Evolutionary conservation across 2,888 invertebrate species (phyloP).

Genomic region (Crocallis elinguaria): DNA sequence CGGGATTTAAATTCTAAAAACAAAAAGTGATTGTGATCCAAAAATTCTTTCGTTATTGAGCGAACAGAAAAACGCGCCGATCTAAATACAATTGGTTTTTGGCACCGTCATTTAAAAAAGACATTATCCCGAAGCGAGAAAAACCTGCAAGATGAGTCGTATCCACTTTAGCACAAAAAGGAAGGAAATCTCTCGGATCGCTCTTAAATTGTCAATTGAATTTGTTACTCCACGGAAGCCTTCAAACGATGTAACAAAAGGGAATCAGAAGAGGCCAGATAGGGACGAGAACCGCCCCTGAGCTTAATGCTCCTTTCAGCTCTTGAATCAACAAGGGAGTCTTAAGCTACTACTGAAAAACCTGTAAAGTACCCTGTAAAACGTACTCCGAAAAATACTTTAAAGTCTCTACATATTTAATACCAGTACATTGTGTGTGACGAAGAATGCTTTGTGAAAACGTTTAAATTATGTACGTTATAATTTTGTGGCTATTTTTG

Average conservation of each 20-base stretch:
- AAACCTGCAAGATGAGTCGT: constrained; percentile 31
- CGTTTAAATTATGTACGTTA: constrained; percentile 27
- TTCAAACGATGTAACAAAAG: constrained; percentile 39
- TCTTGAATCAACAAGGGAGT: constrained; percentile 21
- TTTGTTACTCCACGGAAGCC: constrained; percentile 38
- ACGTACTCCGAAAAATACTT: constrained; percentile 17
- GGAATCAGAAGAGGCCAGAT: constrained; percentile 38
- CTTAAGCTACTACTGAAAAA: constrained; percentile 20
- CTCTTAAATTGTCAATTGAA: constrained; percentile 48
- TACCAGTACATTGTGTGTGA: constrained; percentile 47
- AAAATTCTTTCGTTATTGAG: too few species aligned
- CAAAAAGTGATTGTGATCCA: too few species aligned
- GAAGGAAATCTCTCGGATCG: constrained; percentile 37
- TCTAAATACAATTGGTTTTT: constrained; percentile 1
- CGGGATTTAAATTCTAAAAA: too few species aligned
- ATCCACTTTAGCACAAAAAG: constrained; percentile 37
- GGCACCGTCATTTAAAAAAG: constrained; percentile 10
- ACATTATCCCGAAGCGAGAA: constrained; percentile 22
- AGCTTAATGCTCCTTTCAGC: constrained; percentile 10
- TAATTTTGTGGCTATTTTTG: constrained; percentile 17
- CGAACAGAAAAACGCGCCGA: neutral
- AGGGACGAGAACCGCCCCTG: constrained; percentile 5
- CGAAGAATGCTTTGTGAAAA: constrained; percentile 50
- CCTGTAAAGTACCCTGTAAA: constrained; percentile 17
- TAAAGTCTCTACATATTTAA: constrained; percentile 55